These are phyloP conservation scores for Psilopogon haemacephalus DNA, from an alignment of 2,113 vertebrate genomes.

Conservation along the genomic window DNA sequence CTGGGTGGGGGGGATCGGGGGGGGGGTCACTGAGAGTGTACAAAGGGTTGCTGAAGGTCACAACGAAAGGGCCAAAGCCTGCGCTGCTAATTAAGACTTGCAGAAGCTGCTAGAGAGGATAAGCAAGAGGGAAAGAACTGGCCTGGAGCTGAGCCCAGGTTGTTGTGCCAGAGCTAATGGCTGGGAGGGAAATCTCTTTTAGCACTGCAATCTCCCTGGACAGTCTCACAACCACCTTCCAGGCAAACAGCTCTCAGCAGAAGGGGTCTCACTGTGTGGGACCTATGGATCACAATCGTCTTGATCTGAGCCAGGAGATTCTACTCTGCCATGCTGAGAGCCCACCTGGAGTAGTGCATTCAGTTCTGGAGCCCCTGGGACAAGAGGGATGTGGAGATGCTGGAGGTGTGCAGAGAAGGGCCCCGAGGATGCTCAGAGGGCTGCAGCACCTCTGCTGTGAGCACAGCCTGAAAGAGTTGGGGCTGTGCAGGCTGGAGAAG, in stretches of 20 bases:
- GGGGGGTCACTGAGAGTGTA: neutral
- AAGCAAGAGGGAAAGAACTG: neutral
- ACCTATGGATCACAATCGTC: neutral
- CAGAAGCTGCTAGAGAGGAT: constrained; percentile 26
- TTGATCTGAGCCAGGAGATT: neutral
- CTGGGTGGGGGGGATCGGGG: too few species aligned
- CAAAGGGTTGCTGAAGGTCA: neutral
- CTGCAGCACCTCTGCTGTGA: too few species aligned
- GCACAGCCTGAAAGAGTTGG: too few species aligned
- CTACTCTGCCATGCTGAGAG: too few species aligned
- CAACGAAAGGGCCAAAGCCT: constrained; percentile 2
- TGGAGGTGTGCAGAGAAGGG: too few species aligned
- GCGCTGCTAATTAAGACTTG: constrained; percentile 38
- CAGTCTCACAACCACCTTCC: neutral
- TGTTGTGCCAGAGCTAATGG: neutral
- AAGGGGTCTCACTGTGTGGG: neutral
- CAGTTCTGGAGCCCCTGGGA: too few species aligned
- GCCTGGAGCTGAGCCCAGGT: constrained; percentile 37
- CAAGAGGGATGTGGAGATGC: too few species aligned
- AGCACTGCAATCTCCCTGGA: neutral
- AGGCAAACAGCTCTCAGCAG: neutral
- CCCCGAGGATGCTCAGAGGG: too few species aligned
- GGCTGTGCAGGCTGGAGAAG: too few species aligned
- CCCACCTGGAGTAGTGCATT: too few species aligned
- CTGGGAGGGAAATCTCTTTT: neutral